Evolutionary conservation across 2,797 vertebrate genomes (phyloP).

Genomic region (Hozukius guyotensis): DNA sequence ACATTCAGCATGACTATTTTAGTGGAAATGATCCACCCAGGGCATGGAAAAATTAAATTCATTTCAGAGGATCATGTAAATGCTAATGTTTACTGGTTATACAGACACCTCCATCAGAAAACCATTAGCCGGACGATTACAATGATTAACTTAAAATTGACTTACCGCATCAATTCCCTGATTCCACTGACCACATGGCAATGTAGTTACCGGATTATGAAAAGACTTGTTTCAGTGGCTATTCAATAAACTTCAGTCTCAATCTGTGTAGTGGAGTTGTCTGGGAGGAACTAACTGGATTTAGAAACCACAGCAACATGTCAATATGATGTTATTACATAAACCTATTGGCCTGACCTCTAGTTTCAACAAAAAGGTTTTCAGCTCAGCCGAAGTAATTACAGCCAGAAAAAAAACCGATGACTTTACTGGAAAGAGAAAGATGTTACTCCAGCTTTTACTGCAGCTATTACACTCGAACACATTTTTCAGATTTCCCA

Average conservation of each 20-base stretch:
- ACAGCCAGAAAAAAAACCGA: neutral
- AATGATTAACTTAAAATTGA: constrained; percentile 57
- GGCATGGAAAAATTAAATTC: constrained; percentile 33
- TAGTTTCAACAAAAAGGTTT: constrained; percentile 1
- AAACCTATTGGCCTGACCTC: constrained; percentile 40
- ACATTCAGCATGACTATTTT: constrained; percentile 37
- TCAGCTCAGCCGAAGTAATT: constrained; percentile 16
- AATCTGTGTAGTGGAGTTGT: neutral
- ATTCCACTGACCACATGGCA: constrained; percentile 15
- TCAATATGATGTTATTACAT: constrained; percentile 44
- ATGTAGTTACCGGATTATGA: constrained; percentile 1
- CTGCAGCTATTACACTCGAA: neutral
- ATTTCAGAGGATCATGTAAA: constrained; percentile 54
- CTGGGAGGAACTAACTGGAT: constrained; percentile 29
- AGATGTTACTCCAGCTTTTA: neutral
- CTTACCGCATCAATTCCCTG: constrained; percentile 37
- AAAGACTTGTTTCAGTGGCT: constrained; percentile 1
- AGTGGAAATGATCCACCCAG: constrained; percentile 43
- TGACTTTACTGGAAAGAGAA: constrained; percentile 21
- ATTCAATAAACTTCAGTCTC: constrained; percentile 15
- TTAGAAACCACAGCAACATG: constrained; percentile 33
- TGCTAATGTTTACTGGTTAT: constrained; percentile 66
- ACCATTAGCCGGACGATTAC: constrained; percentile 55
- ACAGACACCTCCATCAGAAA: constrained; percentile 57
- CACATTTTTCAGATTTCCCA: neutral